Evolutionary conservation across 2,888 invertebrate species (phyloP).

Genomic region (Dryomyza anilis): DNA sequence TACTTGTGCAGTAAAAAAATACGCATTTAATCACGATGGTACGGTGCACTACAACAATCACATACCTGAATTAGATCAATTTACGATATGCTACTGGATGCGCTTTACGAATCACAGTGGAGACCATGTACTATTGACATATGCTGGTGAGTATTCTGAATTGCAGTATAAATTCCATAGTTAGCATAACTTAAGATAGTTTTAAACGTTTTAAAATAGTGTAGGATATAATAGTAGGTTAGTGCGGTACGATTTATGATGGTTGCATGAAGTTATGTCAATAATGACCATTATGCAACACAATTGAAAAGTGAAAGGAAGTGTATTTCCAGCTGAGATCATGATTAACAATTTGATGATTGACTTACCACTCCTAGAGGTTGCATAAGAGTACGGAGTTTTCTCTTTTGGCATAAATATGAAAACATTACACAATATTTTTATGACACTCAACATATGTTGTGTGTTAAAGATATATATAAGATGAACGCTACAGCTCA

Average conservation of each 20-base stretch:
- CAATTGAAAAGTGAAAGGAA: slow-evolving; percentile 52
- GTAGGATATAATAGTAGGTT: too few species aligned
- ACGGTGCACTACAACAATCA: slow-evolving; percentile 74
- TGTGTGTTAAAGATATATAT: too few species aligned
- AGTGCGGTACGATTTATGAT: too few species aligned
- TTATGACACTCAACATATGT: too few species aligned
- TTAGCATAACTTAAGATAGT: too few species aligned
- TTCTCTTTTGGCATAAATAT: neutral
- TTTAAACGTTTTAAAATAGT: too few species aligned
- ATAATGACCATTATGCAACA: slow-evolving; percentile 9
- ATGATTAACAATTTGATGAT: neutral
- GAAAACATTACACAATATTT: too few species aligned
- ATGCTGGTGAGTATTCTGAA: slow-evolving; percentile 76
- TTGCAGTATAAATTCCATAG: too few species aligned
- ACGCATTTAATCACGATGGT: slow-evolving; percentile 71
- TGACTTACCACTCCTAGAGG: neutral
- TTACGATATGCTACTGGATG: slow-evolving; percentile 82
- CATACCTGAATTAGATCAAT: slow-evolving; percentile 79
- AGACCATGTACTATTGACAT: slow-evolving; percentile 83
- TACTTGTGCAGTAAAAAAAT: slow-evolving; percentile 72
- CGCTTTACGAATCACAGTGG: slow-evolving; percentile 82
- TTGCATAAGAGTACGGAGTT: slow-evolving; percentile 9
- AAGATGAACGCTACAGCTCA: too few species aligned
- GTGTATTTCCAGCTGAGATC: slow-evolving; percentile 46
- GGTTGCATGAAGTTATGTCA: slow-evolving; percentile 9